Evolutionary conservation across 2,888 invertebrate species (phyloP), one percentile per base, ranked within the genome.

Genomic region (Cistogaster globosa): DNA sequence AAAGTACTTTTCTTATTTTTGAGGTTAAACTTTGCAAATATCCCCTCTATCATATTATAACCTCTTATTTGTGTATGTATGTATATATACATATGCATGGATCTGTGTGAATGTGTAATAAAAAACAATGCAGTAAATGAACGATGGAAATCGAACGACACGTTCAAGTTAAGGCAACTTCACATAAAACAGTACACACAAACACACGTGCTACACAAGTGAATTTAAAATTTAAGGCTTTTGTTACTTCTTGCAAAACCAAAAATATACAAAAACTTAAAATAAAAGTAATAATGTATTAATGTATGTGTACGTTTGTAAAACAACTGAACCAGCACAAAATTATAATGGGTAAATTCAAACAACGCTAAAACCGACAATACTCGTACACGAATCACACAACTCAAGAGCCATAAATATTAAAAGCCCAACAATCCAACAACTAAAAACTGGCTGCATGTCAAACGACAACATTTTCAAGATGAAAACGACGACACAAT

Each of bases 341-440:
- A 53, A 82, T 76, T 65, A 45, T 72, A 53, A 72, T 32, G 32
- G 32, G 6, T 32, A 32, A 7, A 32, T 69, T 69, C 18, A 62
- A 78, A 69, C 51, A n/a, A 36, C 32, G 74, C 53, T 57, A 74
- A 22, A 6, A 57, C 11, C 58, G 11, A 72, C 51, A 65, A 75
- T 55, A 67, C 12, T 42, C 42, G 12, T 45, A 67, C 12, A 12
- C 42, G 42, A 20, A 58, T n/a, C 20, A 57, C 18, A 53, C 76
- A 78, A 62, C 57, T 80, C 16, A 76, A 81, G 62, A 81, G 77
- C 58, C 76, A 78, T 81, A 77, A 84, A 84, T 78, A 78, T 81
- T 81, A 81, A 77, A 65, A 75, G 74, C n/a, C 84, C 71, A 78
- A 80, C 71, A 71, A 80, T 72, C 48, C 80, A 81, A 74, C 81